Percentiles rank a stretch among this genome's conserved stretches.
Evolutionary conservation across 1,140 invertebrate species (phyloP).

Genomic region (Heliothis subflexa): DNA sequence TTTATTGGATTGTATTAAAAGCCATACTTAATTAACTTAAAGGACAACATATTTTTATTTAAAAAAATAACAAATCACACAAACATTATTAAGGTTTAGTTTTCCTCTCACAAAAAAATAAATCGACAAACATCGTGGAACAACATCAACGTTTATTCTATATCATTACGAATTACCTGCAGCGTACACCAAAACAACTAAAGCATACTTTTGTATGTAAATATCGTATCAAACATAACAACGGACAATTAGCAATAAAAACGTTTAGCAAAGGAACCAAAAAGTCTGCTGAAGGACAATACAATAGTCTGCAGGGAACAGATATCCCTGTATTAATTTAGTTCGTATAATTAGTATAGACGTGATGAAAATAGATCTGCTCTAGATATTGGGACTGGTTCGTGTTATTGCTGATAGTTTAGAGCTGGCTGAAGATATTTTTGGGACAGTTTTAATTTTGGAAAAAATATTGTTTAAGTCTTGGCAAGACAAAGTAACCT

Average conservation of each 20-base stretch:
- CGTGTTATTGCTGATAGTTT: constrained; percentile 15
- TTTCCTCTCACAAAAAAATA: no score
- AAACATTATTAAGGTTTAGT: no score
- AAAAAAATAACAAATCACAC: background rate
- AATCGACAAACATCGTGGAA: background rate
- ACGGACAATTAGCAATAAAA: constrained; percentile 56
- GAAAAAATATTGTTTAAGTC: background rate
- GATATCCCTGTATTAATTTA: constrained; percentile 54
- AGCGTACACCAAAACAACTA: constrained; percentile 33
- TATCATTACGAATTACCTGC: constrained; percentile 34
- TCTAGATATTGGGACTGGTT: constrained; percentile 7
- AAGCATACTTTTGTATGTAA: constrained; percentile 47
- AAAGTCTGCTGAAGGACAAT: constrained; percentile 48
- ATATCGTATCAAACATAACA: constrained; percentile 47
- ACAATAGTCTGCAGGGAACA: constrained; percentile 51
- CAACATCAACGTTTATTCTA: constrained; percentile 24
- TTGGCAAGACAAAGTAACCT: no score
- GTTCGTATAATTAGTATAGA: constrained; percentile 52
- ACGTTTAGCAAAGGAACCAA: constrained; percentile 49
- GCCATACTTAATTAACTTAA: background rate
- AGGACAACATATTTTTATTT: background rate
- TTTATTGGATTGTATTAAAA: background rate
- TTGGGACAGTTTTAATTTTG: constrained; percentile 2
- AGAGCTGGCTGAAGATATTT: background rate
- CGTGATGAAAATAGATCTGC: constrained; percentile 42